Evolutionary conservation across 2,888 invertebrate species (phyloP).

Genomic region (Drosophila eohydei): DNA sequence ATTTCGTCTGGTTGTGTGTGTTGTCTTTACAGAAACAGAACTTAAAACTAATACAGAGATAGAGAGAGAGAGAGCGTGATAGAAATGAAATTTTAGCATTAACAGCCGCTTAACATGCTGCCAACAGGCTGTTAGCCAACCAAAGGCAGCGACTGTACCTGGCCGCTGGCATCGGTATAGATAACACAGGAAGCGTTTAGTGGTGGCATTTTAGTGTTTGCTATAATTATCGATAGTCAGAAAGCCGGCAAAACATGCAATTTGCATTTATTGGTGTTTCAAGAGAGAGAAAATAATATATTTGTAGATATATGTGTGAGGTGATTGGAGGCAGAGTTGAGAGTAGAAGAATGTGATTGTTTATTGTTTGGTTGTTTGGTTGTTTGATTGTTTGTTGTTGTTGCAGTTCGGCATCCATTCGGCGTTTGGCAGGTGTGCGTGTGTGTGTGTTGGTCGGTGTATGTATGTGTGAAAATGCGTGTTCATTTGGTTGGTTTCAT

Average conservation of each 20-base stretch:
- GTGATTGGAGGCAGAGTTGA: constrained; percentile 17
- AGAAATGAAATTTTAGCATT: constrained; percentile 2
- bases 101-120: constrained; percentile 40
- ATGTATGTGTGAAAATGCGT: constrained; percentile 10
- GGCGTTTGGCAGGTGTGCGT: constrained; percentile 37
- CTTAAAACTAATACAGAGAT: constrained; percentile 31
- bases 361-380: constrained; percentile 18
- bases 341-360: constrained; percentile 29
- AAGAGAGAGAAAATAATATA: constrained; percentile 25
- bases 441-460: constrained; percentile 5
- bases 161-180: constrained; percentile 98
- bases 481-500: constrained; percentile 26
- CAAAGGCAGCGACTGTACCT: constrained; percentile 87
- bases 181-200: constrained; percentile 96
- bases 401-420: constrained; percentile 59
- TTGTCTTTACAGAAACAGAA: constrained; percentile 34
- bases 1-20: constrained; percentile 9
- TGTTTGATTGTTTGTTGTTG: constrained; percentile 42
- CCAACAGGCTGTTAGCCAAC: constrained; percentile 38
- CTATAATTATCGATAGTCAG: constrained; percentile 59
- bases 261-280: constrained; percentile 30
- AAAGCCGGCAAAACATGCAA: constrained; percentile 46
- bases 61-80: background rate
- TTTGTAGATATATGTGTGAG: constrained; percentile 3
- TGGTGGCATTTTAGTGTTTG: constrained; percentile 88